Evolutionary conservation across 2,888 invertebrate species (phyloP).

Genomic region (Atherix ibis): DNA sequence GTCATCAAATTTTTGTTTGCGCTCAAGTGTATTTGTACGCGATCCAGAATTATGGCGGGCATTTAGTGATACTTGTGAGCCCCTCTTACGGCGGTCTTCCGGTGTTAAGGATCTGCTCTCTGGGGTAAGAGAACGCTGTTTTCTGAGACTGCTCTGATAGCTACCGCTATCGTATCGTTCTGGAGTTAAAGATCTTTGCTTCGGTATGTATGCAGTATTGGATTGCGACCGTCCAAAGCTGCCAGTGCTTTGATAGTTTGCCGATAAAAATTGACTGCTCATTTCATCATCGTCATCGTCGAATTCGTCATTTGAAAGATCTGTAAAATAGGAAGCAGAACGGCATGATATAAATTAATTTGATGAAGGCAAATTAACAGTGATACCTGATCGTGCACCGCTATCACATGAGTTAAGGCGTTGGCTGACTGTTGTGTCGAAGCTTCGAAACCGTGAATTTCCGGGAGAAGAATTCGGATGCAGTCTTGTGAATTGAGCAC

Average conservation of each 20-base stretch:
- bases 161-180: constrained; percentile 30
- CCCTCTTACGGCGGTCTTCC: constrained; percentile 28
- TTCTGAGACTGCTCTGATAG: constrained; percentile 28
- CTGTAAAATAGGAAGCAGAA: constrained; percentile 14
- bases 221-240: constrained; percentile 21
- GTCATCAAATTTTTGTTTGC: constrained; percentile 25
- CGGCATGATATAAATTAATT: not conserved
- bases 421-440: constrained; percentile 38
- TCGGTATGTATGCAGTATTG: constrained; percentile 8
- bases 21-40: constrained; percentile 29
- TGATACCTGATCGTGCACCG: constrained; percentile 32
- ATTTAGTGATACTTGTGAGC: constrained; percentile 21
- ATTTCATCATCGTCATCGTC: constrained; percentile 35
- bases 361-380: not conserved
- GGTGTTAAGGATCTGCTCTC: constrained; percentile 31
- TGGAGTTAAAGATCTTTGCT: constrained; percentile 30
- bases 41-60: constrained; percentile 29
- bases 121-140: constrained; percentile 29
- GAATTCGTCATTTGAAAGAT: constrained; percentile 40
- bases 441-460: constrained; percentile 45
- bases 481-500: constrained; percentile 39
- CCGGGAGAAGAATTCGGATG: constrained; percentile 32
- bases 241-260: constrained; percentile 25
- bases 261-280: constrained; percentile 26
- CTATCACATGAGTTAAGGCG: constrained; percentile 35